Evolutionary conservation across 2,797 vertebrate species (phyloP).

Genomic region (Iguana delicatissima): DNA sequence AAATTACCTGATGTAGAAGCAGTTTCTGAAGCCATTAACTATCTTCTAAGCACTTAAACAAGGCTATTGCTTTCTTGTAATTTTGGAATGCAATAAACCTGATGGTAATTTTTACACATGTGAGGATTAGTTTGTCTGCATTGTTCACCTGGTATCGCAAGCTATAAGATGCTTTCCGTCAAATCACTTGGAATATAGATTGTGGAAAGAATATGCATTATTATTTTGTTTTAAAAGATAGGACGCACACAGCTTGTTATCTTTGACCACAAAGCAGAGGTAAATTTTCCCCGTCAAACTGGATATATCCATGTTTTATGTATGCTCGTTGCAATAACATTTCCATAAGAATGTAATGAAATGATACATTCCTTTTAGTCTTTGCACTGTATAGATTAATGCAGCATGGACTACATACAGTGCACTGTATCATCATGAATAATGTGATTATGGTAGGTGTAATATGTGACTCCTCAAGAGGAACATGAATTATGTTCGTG

Average conservation of each 20-base stretch:
- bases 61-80: not conserved
- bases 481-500: constrained; percentile 68
- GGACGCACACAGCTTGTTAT: constrained; percentile 52
- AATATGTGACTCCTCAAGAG: constrained; percentile 54
- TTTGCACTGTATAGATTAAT: constrained; percentile 42
- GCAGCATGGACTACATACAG: constrained; percentile 27
- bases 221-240: constrained; percentile 64
- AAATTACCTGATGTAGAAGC: constrained; percentile 16
- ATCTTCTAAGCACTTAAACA: constrained; percentile 30
- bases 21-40: constrained; percentile 36
- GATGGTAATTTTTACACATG: constrained; percentile 42
- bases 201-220: constrained; percentile 34
- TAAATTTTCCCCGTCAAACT: constrained; percentile 53
- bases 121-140: constrained; percentile 29
- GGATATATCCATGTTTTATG: constrained; percentile 54
- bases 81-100: constrained; percentile 48
- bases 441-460: constrained; percentile 60
- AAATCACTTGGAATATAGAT: constrained; percentile 39
- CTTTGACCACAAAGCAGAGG: constrained; percentile 53
- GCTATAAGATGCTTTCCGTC: constrained; percentile 45
- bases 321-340: constrained; percentile 60
- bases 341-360: constrained; percentile 70
- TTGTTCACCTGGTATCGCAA: constrained; percentile 54
- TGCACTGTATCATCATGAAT: constrained; percentile 48
- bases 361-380: constrained; percentile 44